These are phyloP conservation scores for Chloroclystis v-ata DNA, from an alignment of 2,888 invertebrate genomes.

Conservation along the genomic window DNA sequence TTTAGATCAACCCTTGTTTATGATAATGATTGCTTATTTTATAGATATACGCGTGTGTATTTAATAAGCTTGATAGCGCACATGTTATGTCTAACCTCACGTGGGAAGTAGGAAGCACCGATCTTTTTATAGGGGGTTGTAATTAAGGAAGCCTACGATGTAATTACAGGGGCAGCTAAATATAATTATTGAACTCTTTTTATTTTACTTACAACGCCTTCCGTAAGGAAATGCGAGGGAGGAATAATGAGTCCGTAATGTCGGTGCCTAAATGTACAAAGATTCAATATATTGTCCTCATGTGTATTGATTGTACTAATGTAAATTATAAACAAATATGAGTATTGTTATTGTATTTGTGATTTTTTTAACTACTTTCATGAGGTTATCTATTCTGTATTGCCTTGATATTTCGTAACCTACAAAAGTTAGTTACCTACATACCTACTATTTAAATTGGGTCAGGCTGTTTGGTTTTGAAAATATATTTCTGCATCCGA, in stretches of 20 bases:
- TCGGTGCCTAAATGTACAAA: background rate
- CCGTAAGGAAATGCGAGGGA: conserved; percentile 32
- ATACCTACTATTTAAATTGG: no score
- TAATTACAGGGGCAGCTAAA: conserved; percentile 77
- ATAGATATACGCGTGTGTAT: conserved; percentile 31
- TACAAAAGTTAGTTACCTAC: no score
- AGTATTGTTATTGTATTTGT: no score
- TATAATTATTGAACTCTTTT: conserved; percentile 71
- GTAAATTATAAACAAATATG: no score
- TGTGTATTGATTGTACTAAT: no score
- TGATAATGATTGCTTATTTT: background rate
- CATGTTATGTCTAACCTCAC: conserved; percentile 59
- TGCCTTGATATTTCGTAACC: no score
- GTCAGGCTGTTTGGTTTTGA: no score
- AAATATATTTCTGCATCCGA: no score
- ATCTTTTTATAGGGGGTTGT: conserved; percentile 71
- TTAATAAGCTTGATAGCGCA: conserved; percentile 70
- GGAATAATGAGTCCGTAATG: conserved; percentile 23
- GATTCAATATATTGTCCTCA: no score
- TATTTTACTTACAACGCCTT: conserved; percentile 54
- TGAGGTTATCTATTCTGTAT: no score
- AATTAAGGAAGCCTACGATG: conserved; percentile 72
- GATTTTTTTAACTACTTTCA: no score
- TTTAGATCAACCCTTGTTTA: background rate
- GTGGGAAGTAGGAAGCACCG: conserved; percentile 73